phyloP scores from a whole-genome alignment of 2,113 vertebrate species.

The Lycaon pictus region DNA sequence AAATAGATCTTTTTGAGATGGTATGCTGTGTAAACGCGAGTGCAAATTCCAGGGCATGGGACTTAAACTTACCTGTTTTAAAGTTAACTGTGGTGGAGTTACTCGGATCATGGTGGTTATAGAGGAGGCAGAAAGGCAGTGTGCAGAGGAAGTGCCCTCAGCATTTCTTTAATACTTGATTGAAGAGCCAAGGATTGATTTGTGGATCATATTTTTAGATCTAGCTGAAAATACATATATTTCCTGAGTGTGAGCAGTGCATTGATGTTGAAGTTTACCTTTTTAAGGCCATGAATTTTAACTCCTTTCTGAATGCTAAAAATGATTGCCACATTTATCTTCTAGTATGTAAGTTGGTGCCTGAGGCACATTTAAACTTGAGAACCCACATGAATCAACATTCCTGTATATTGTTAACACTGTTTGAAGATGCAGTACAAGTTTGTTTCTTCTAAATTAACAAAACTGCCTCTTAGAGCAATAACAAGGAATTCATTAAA shows the following conservation, averaged over 20 bases:
- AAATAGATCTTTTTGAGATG: slow-evolving; percentile 33
- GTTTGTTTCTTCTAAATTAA: slow-evolving; percentile 52
- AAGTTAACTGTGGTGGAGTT: neutral
- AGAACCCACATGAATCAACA: slow-evolving; percentile 41
- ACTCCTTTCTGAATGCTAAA: slow-evolving; percentile 19
- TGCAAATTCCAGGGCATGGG: neutral
- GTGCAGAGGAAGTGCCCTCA: neutral
- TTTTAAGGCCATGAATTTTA: slow-evolving; percentile 63
- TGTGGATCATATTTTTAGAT: slow-evolving; percentile 58
- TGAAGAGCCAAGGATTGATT: slow-evolving; percentile 60
- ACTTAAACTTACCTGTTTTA: slow-evolving; percentile 2
- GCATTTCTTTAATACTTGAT: slow-evolving; percentile 36
- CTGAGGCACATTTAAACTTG: slow-evolving; percentile 61
- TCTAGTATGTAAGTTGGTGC: slow-evolving; percentile 38
- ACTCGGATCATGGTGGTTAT: neutral
- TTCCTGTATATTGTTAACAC: neutral
- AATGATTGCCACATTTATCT: slow-evolving; percentile 60
- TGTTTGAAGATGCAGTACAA: slow-evolving; percentile 3
- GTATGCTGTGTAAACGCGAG: neutral
- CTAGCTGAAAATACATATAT: slow-evolving; percentile 32
- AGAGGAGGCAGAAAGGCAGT: neutral
- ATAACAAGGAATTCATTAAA: slow-evolving; percentile 57
- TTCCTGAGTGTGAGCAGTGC: slow-evolving; percentile 40
- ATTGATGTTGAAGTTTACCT: slow-evolving; percentile 37
- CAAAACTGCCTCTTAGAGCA: slow-evolving; percentile 36